Base-by-base conservation (phyloP, 2,113 vertebrate genomes). In the Eulemur rufifrons region DNA sequence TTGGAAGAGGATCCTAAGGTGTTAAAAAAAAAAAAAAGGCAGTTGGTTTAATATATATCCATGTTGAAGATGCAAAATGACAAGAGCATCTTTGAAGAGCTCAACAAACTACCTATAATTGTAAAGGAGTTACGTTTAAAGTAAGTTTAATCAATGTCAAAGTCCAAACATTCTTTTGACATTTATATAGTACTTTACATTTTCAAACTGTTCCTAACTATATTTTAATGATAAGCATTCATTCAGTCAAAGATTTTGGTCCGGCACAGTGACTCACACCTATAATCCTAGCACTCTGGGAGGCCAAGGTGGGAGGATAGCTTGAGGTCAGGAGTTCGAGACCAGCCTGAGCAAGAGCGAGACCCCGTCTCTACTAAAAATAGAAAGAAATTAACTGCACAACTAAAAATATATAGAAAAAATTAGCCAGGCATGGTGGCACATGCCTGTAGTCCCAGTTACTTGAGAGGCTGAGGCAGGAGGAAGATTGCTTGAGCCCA, bases 91-190 rank as follows among this genome's bases (percentile, higher is more conserved):
- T 92, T 91, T 77, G 93, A 85, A 90, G 93, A 94, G 61, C 9
- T 82, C 56, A 8, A 29, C 86, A 81, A 92, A 52, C 89, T 64
- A 61, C 77, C n/a, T 0, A 39, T 0, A 27, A 85, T 54, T 95
- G 69, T 91, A 93, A 92, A 97, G 50, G n/a, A 92, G 68, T 37
- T 29, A n/a, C 12, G 17, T 47, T 91, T 77, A 42, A 86, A 84
- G n/a, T 39, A 34, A 73, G 39, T 64, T 64, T 56, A 54, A 92
- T 80, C 69, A 85, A 56, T 45, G 39, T 78, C 47, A 77, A 78
- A 42, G 9, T 82, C 37, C 37, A 81, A 89, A 92, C 25, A 17
- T 29, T 23, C 47, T 78, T 80, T 81, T 90, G 77, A 64, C 63
- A 78, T 73, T 86, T 61, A 52, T 66, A 94, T 4, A 66, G 69